Evolutionary conservation across 1,140 invertebrate genomes (phyloP), one percentile per base, ranked within the genome.

Genomic region (Cardiocondyla obscurior): DNA sequence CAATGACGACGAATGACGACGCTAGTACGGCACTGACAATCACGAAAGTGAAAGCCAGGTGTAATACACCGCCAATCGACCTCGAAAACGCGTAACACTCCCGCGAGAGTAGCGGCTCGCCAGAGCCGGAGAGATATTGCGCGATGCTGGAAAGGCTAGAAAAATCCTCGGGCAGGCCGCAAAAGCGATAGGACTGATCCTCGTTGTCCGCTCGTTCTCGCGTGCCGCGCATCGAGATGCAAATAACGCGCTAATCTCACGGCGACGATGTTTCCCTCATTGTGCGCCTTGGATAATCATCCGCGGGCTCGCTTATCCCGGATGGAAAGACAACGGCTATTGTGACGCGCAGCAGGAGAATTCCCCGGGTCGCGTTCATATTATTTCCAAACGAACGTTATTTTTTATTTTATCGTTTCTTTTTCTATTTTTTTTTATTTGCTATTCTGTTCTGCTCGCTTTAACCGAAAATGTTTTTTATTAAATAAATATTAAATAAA

Each of bases 31-130:
- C 76, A 62, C 42, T 77, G 86, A 62, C 76, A 87, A 90, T 88
- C 88, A 82, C 83, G 90, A 92, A 92, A 92, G 91, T 92, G 91
- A 92, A 92, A 92, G 91, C 88, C 86, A 85, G 81, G 70, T 88
- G 88, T 82, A 90, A 90, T 85, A 51, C 16, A 58, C 53, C 39
- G 42, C 58, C 81, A 77, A 89, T 89, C 84, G 87, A 89, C 87
- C 87, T 89, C 87, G 87, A 88, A 89, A 89, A 84, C 76, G 83
- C 69, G 86, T 88, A 88, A 88, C 58, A 65, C 42, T 30, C 51
- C n/a, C 36, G 30, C 65, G 74, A 74, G 79, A 81, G 44, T 22
- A 82, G 39, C 67, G 8, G 28, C 67, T 6, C n/a, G 28, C 44
- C 28, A 60, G 5, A 36, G 19, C 44, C n/a, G 46, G 65, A 51